Conservation (phyloP, 2,797 vertebrate genomes). For the Vultur gryphus region DNA sequence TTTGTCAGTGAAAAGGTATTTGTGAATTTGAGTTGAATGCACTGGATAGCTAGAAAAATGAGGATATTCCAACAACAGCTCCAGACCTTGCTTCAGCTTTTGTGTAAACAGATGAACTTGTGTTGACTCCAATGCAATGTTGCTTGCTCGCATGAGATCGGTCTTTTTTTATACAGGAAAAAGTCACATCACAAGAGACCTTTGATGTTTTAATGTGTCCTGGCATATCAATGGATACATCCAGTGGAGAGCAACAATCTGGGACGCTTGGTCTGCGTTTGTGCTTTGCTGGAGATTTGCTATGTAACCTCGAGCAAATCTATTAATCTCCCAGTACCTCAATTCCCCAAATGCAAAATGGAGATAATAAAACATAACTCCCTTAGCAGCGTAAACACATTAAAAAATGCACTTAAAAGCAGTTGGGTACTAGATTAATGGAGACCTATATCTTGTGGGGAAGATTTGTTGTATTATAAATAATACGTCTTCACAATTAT, state of each 20-base stretch:
- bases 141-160: neutral
- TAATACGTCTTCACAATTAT: slow-evolving; percentile 65
- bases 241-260: slow-evolving; percentile 41
- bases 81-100: neutral
- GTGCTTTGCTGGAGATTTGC: slow-evolving; percentile 58
- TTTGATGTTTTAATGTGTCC: slow-evolving; percentile 57
- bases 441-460: slow-evolving; percentile 66
- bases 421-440: slow-evolving; percentile 66
- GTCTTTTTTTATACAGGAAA: neutral
- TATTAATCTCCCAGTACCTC: slow-evolving; percentile 66
- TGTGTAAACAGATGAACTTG: neutral
- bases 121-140: neutral
- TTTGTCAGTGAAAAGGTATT: neutral
- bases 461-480: slow-evolving; percentile 68
- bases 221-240: slow-evolving; percentile 39
- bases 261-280: slow-evolving; percentile 42
- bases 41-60: neutral
- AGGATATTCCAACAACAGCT: neutral
- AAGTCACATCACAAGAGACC: slow-evolving; percentile 2
- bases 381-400: slow-evolving; percentile 68
- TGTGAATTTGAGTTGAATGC: neutral
- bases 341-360: slow-evolving; percentile 65
- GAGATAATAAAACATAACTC: slow-evolving; percentile 67
- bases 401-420: slow-evolving; percentile 66
- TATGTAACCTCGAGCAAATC: slow-evolving; percentile 64